Conservation (phyloP, 2,888 invertebrate species). For the Baronia brevicornis region DNA sequence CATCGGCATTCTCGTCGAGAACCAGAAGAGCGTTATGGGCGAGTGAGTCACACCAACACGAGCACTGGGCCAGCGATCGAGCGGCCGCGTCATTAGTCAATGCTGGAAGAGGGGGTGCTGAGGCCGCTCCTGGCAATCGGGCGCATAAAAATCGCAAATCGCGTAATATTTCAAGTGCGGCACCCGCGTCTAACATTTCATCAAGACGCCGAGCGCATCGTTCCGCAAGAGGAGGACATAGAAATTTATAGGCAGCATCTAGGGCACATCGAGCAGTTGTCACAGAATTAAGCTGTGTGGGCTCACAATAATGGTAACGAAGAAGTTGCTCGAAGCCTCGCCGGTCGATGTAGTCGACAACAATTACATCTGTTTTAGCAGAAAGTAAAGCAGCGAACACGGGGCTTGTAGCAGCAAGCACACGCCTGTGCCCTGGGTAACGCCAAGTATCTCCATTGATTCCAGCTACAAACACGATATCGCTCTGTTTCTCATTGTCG, state of each 20-base stretch:
- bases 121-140: constrained; percentile 58
- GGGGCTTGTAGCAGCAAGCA: constrained; percentile 77
- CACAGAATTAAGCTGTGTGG: constrained; percentile 77
- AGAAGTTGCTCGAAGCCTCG: constrained; percentile 80
- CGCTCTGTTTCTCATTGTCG: constrained; percentile 73
- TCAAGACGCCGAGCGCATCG: constrained; percentile 81
- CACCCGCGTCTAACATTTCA: constrained; percentile 76
- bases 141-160: constrained; percentile 70
- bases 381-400: constrained; percentile 77
- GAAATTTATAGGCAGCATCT: constrained; percentile 83
- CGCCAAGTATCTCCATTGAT: constrained; percentile 79
- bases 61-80: constrained; percentile 57
- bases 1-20: constrained; percentile 61
- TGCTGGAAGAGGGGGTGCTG: constrained; percentile 66
- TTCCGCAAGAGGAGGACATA: constrained; percentile 81
- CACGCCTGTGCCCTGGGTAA: constrained; percentile 79
- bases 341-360: constrained; percentile 78
- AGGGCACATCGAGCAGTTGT: constrained; percentile 81
- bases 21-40: constrained; percentile 79
- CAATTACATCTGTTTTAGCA: constrained; percentile 57
- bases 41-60: constrained; percentile 76
- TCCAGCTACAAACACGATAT: constrained; percentile 79
- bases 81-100: constrained; percentile 53
- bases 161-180: constrained; percentile 79
- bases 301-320: constrained; percentile 79